These are phyloP conservation scores for Trichomycterus rosablanca DNA, from an alignment of 2,113 vertebrate species.

Conservation along the genomic window DNA sequence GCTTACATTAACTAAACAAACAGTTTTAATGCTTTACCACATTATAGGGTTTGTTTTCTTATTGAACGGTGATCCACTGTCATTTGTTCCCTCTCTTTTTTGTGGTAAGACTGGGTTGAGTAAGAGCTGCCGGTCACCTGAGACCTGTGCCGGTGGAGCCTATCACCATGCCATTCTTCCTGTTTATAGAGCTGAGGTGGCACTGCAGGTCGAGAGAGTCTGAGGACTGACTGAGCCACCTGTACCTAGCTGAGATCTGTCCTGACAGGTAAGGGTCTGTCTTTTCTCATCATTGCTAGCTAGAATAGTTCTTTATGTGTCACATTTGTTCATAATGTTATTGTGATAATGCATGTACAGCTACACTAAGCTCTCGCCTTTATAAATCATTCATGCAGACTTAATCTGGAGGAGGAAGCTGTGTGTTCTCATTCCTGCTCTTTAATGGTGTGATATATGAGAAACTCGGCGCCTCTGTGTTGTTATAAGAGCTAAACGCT, in stretches of 20 bases:
- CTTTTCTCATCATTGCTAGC: neutral
- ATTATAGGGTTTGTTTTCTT: no score
- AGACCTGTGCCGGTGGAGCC: constrained; percentile 30
- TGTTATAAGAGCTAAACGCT: neutral
- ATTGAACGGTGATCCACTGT: neutral
- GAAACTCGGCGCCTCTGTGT: neutral
- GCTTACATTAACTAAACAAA: no score
- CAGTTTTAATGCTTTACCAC: no score
- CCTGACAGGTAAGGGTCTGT: constrained; percentile 4
- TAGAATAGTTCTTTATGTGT: neutral
- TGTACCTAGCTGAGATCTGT: neutral
- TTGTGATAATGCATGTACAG: neutral
- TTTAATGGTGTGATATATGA: neutral
- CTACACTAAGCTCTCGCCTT: neutral
- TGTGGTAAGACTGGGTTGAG: constrained; percentile 33
- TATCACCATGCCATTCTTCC: constrained; percentile 34
- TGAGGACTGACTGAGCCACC: neutral
- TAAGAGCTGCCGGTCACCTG: constrained; percentile 35
- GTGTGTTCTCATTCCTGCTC: neutral
- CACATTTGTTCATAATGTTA: neutral
- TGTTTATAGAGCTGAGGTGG: constrained; percentile 15
- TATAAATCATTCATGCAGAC: constrained; percentile 16
- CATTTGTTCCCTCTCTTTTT: neutral
- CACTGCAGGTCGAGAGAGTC: neutral
- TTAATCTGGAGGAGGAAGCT: neutral